Evolutionary conservation across 2,888 invertebrate species (phyloP).

Genomic region (Lasioglossum figueresi): DNA sequence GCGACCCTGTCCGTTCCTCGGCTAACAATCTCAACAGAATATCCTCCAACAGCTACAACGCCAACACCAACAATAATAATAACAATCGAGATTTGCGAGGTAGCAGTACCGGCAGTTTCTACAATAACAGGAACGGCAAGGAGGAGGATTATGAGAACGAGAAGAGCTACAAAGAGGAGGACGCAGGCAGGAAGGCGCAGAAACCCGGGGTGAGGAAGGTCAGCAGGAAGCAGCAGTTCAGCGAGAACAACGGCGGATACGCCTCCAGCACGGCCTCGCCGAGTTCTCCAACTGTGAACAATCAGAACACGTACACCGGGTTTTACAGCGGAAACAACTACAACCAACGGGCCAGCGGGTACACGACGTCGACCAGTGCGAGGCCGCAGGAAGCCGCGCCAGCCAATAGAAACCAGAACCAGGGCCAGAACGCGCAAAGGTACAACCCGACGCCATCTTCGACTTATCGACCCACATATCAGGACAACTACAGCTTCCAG

Average conservation of each 20-base stretch:
- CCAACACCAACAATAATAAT: slow-evolving; percentile 77
- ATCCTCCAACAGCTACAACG: slow-evolving; percentile 77
- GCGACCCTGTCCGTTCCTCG: slow-evolving; percentile 83
- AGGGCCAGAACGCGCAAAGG: slow-evolving; percentile 64
- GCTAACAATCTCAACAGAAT: slow-evolving; percentile 76
- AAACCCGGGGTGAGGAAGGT: slow-evolving; percentile 76
- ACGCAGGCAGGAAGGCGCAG: slow-evolving; percentile 76
- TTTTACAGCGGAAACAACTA: slow-evolving; percentile 67
- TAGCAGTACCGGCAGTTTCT: slow-evolving; percentile 78
- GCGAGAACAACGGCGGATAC: slow-evolving; percentile 63
- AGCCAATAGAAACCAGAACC: slow-evolving; percentile 48
- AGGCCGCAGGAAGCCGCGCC: slow-evolving; percentile 60
- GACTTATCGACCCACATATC: slow-evolving; percentile 76
- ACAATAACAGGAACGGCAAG: slow-evolving; percentile 83
- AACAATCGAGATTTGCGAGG: slow-evolving; percentile 76
- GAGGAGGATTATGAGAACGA: slow-evolving; percentile 84
- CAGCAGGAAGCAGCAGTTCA: slow-evolving; percentile 76
- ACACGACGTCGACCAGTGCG: slow-evolving; percentile 59
- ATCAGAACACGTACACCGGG: slow-evolving; percentile 66
- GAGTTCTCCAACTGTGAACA: slow-evolving; percentile 26
- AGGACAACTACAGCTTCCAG: slow-evolving; percentile 75
- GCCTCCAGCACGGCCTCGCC: not conserved
- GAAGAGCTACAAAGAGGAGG: slow-evolving; percentile 85
- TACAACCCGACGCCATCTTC: slow-evolving; percentile 71
- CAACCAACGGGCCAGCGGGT: slow-evolving; percentile 65